Evolutionary conservation across 2,888 invertebrate genomes (phyloP), one percentile per base, ranked within the genome.

Genomic region (Aleiodes leptofemur): DNA sequence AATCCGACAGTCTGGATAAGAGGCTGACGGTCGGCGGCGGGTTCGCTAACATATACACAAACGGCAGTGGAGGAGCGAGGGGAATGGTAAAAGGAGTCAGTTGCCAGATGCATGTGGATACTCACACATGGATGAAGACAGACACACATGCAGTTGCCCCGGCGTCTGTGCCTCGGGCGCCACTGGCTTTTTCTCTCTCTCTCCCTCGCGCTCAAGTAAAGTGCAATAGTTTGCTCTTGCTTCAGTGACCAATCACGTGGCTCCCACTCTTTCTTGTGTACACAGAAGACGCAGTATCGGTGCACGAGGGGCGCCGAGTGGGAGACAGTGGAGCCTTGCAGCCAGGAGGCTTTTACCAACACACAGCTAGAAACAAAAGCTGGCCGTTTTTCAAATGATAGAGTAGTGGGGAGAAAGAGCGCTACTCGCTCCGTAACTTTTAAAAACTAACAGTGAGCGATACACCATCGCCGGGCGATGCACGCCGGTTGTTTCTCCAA

Each of bases 121-220:
- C 16, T 31, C 69, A 69, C 51, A 69, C 48, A 31, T 14, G 53
- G 16, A 64, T 53, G n/a, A 38, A 43, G 16, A 70, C 56, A 53
- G 53, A 70, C 70, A 55, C 69, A 68, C 69, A 13, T 31, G 16
- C 50, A 43, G 51, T 11, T 48, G 71, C 76, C 57, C 51, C 72
- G 81, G 83, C 83, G 83, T 83, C 83, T 83, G 80, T 79, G 83
- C 83, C 82, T 76, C 80, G 80, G 83, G 83, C 82, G 79, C 79
- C 79, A 79, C 74, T 55, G 66, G 78, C 75, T 57, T 78, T 78
- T 73, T 74, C 73, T 61, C 74, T 72, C 53, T 57, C 56, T 56
- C 57, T 48, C 57, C 38, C 56, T 48, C 74, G 51, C 71, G 14
- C 16, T 38, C 43, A 9, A 43, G 11, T 3, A 3, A 43, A 43